Conservation (phyloP, 2,888 invertebrate genomes). For the Iselma pallidipennis region DNA sequence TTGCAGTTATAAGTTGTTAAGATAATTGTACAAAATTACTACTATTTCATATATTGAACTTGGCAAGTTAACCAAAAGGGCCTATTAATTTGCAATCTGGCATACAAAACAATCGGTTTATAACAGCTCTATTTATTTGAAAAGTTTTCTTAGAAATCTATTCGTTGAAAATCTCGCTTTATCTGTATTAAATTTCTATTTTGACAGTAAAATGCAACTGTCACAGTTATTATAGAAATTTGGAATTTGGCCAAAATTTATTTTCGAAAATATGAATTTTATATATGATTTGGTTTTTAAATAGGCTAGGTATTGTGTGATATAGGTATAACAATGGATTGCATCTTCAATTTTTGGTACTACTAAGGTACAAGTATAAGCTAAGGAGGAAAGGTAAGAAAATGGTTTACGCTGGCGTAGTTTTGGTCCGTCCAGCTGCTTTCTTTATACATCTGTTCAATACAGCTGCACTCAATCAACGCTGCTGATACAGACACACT, state of each 20-base stretch:
- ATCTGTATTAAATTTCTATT: too few relatives aligned
- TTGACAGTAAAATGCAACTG: too few relatives aligned
- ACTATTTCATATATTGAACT: conserved; percentile 19
- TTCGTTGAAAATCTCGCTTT: too few relatives aligned
- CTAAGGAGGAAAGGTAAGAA: conserved; percentile 39
- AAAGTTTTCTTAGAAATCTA: too few relatives aligned
- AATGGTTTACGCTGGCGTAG: conserved; percentile 36
- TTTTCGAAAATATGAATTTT: too few relatives aligned
- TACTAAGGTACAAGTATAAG: conserved; percentile 28
- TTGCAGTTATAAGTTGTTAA: conserved; percentile 11
- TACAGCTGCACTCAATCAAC: conserved; percentile 51
- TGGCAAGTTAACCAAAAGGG: conserved; percentile 9
- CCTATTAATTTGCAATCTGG: neutral
- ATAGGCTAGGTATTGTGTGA: too few relatives aligned
- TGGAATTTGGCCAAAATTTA: too few relatives aligned
- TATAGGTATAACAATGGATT: neutral
- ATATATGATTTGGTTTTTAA: too few relatives aligned
- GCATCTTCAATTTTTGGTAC: neutral
- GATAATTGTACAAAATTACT: conserved; percentile 16
- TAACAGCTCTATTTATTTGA: neutral
- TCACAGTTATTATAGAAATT: too few relatives aligned
- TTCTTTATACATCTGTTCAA: conserved; percentile 45
- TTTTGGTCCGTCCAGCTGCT: conserved; percentile 45
- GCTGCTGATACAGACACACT: conserved; percentile 41
- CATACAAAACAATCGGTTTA: neutral